phyloP scores from a whole-genome alignment of 2,797 vertebrate species.

The Tenualosa thibaudeaui region DNA sequence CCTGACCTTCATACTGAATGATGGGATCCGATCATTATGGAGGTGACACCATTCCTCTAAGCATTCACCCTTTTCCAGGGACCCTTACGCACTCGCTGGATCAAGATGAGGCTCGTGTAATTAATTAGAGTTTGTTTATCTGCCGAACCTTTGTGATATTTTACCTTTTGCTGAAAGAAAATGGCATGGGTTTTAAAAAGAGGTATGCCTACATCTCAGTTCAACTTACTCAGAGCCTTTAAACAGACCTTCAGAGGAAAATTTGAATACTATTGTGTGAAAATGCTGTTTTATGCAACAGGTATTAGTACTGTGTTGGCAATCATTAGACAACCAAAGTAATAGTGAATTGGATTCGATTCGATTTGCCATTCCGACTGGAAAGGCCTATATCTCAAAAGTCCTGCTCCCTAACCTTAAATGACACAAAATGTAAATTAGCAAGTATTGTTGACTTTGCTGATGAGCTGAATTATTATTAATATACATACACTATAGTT shows the following conservation, averaged over 20 bases:
- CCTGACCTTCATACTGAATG: neutral
- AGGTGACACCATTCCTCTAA: neutral
- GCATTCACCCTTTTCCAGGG: neutral
- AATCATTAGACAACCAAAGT: neutral
- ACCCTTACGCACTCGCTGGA: neutral
- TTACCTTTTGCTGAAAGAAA: neutral
- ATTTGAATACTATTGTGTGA: neutral
- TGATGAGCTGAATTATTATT: too few relatives aligned
- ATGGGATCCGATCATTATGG: neutral
- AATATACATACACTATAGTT: too few relatives aligned
- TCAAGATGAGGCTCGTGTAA: neutral
- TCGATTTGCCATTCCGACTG: too few relatives aligned
- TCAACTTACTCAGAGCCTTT: neutral
- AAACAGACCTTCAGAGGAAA: neutral
- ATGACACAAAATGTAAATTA: too few relatives aligned
- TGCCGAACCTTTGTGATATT: neutral
- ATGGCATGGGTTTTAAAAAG: neutral
- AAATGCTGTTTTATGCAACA: neutral
- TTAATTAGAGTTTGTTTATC: neutral
- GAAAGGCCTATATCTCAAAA: neutral
- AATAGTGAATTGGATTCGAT: neutral
- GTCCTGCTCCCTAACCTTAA: neutral
- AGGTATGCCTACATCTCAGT: neutral
- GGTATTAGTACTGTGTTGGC: neutral
- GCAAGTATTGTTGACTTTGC: too few relatives aligned